phyloP scores from a whole-genome alignment of 2,888 invertebrate species.

The Notocelia uddmanniana region DNA sequence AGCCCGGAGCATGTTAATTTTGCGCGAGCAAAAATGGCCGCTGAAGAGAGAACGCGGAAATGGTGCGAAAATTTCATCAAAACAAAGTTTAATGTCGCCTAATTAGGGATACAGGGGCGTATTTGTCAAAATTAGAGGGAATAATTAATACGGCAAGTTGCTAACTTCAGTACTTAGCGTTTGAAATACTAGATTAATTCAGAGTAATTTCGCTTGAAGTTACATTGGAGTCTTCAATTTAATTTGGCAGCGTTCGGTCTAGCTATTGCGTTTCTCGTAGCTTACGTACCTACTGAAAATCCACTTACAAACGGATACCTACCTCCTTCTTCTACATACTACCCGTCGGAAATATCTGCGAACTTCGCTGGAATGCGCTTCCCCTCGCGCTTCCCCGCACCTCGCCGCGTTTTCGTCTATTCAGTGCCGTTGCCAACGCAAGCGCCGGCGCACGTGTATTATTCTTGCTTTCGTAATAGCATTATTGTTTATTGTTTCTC shows the following conservation, averaged over 20 bases:
- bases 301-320: too few relatives aligned
- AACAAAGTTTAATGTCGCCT: constrained; percentile 58
- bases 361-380: too few relatives aligned
- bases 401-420: too few relatives aligned
- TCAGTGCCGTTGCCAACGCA: too few relatives aligned
- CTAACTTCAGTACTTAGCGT: constrained; percentile 38
- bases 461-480: too few relatives aligned
- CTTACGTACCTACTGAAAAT: neutral
- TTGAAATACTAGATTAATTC: constrained; percentile 38
- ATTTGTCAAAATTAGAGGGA: constrained; percentile 68
- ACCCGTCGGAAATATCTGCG: too few relatives aligned
- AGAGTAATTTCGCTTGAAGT: constrained; percentile 15
- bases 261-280: constrained; percentile 13
- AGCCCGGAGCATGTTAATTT: constrained; percentile 39
- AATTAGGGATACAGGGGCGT: constrained; percentile 58
- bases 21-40: constrained; percentile 33
- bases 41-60: constrained; percentile 21
- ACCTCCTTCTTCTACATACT: too few relatives aligned
- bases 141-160: constrained; percentile 57
- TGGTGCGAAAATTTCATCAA: constrained; percentile 46
- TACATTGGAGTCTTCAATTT: constrained; percentile 11
- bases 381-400: too few relatives aligned
- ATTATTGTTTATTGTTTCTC: too few relatives aligned
- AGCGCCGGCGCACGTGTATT: too few relatives aligned
- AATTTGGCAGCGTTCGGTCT: constrained; percentile 16